These are phyloP conservation scores for Acromyrmex echinatior DNA, from an alignment of 1,140 invertebrate species.

Conservation along the genomic window DNA sequence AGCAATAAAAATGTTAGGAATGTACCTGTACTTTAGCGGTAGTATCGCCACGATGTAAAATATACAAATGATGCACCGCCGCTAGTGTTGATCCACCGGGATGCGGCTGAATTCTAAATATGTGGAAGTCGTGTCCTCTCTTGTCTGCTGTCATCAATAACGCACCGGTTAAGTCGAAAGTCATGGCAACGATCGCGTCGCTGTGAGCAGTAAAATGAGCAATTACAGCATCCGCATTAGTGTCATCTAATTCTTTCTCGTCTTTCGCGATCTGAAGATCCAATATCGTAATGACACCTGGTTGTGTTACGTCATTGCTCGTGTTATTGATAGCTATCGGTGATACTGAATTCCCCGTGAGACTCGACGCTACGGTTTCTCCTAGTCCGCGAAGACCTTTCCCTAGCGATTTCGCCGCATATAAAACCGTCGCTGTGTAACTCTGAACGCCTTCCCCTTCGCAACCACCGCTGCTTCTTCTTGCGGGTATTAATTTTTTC, in stretches of 20 bases:
- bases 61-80: slow-evolving; percentile 98
- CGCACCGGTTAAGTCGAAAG: slow-evolving; percentile 97
- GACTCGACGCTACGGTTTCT: slow-evolving; percentile 96
- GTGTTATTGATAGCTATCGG: slow-evolving; percentile 81
- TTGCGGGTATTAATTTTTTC: slow-evolving; percentile 92
- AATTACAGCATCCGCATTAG: slow-evolving; percentile 90
- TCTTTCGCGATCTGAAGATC: slow-evolving; percentile 91
- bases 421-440: slow-evolving; percentile 97
- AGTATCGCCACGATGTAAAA: slow-evolving; percentile 95
- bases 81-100: slow-evolving; percentile 94
- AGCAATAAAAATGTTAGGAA: not conserved
- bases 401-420: slow-evolving; percentile 96
- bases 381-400: slow-evolving; percentile 95
- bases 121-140: slow-evolving; percentile 98
- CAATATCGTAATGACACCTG: slow-evolving; percentile 95
- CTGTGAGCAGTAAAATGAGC: slow-evolving; percentile 98
- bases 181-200: slow-evolving; percentile 95
- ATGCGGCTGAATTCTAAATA: slow-evolving; percentile 98
- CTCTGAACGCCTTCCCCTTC: slow-evolving; percentile 93
- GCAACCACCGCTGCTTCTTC: slow-evolving; percentile 95
- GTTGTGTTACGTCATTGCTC: slow-evolving; percentile 88
- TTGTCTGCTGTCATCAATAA: slow-evolving; percentile 97
- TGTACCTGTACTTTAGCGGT: slow-evolving; percentile 92
- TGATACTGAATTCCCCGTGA: slow-evolving; percentile 90
- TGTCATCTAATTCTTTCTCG: slow-evolving; percentile 87